These are phyloP conservation scores for Coptotermes formosanus DNA, from an alignment of 1,140 invertebrate species.

Conservation along the genomic window DNA sequence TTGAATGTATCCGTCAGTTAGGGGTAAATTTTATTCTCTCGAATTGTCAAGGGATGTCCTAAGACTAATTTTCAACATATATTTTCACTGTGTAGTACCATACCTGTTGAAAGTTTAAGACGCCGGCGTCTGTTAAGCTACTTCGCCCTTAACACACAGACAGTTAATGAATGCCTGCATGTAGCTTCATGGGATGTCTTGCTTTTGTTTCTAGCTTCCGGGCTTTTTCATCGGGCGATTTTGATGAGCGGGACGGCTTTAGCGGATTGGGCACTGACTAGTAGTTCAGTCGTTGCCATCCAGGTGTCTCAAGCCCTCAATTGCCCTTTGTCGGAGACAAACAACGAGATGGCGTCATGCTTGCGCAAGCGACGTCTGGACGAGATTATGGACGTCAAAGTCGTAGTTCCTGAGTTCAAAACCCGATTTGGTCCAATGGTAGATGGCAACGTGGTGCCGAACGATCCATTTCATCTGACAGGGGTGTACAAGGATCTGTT, in stretches of 20 bases:
- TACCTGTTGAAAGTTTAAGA: too few species aligned
- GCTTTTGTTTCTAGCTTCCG: slow-evolving; percentile 47
- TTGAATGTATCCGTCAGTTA: too few species aligned
- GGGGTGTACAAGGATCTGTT: slow-evolving; percentile 68
- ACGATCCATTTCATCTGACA: slow-evolving; percentile 72
- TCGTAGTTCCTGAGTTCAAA: slow-evolving; percentile 61
- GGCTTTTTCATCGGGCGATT: slow-evolving; percentile 86
- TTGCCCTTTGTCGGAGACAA: slow-evolving; percentile 59
- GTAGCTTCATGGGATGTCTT: neutral
- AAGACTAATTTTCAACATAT: too few species aligned
- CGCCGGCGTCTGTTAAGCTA: too few species aligned
- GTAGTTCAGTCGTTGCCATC: slow-evolving; percentile 75
- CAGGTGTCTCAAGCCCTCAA: slow-evolving; percentile 78
- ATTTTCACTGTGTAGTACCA: too few species aligned
- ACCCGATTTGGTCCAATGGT: slow-evolving; percentile 78
- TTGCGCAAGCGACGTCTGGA: slow-evolving; percentile 60
- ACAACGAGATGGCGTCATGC: slow-evolving; percentile 57
- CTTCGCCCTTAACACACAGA: too few species aligned
- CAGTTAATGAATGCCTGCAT: neutral
- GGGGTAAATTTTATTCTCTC: too few species aligned
- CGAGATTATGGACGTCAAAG: slow-evolving; percentile 70
- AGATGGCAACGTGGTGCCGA: slow-evolving; percentile 79
- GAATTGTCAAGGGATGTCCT: too few species aligned
- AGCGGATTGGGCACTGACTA: slow-evolving; percentile 83
- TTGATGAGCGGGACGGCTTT: slow-evolving; percentile 92